These are phyloP conservation scores for Laticauda laticaudata DNA, from an alignment of 2,113 vertebrate species.

Conservation along the genomic window DNA sequence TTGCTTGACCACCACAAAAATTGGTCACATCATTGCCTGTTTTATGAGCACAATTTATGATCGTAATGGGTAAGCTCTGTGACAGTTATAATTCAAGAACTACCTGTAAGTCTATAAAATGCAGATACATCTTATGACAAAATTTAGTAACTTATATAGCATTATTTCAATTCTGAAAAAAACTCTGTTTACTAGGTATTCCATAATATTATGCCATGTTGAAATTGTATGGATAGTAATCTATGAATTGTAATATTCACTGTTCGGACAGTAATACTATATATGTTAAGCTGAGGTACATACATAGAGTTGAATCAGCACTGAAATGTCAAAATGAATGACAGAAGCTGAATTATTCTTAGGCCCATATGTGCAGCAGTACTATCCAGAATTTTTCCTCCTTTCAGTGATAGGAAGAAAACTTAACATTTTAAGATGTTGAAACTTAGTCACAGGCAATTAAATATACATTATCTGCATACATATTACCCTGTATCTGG, in stretches of 20 bases:
- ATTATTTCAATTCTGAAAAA: not conserved
- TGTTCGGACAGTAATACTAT: not conserved
- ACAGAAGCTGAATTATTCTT: constrained; percentile 35
- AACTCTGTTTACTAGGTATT: not conserved
- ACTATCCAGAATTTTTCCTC: constrained; percentile 30
- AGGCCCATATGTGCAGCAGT: constrained; percentile 34
- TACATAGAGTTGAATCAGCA: not conserved
- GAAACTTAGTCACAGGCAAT: constrained; percentile 39
- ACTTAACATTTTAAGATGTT: constrained; percentile 49
- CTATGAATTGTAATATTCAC: not conserved
- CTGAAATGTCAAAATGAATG: not conserved
- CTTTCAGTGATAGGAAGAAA: constrained; percentile 10
- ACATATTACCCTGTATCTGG: constrained; percentile 28
- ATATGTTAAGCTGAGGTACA: not conserved
- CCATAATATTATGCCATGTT: not conserved
- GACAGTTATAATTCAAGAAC: not conserved
- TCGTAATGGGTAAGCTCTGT: not conserved
- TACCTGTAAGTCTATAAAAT: not conserved
- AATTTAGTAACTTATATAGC: not conserved
- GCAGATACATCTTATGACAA: not conserved
- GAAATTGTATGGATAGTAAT: not conserved
- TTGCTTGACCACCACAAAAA: not conserved
- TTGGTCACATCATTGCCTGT: not conserved
- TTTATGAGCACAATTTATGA: not conserved
- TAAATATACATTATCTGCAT: constrained; percentile 31